Conservation (phyloP, 2,113 vertebrate species). For the Nothoprocta pentlandii region DNA sequence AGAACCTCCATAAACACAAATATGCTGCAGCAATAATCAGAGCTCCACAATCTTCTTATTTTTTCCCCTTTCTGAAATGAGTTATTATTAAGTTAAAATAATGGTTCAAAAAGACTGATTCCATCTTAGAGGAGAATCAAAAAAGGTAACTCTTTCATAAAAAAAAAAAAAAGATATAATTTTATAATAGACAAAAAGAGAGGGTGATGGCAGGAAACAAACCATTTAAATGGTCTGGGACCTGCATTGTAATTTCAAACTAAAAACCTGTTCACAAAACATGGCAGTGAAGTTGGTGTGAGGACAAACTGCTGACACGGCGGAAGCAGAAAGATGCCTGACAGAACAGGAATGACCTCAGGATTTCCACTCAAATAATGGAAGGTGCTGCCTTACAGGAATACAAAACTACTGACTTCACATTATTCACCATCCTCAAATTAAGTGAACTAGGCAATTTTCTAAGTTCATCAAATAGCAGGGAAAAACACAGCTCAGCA, state of each 20-base stretch:
- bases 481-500: not conserved
- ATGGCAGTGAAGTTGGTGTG: not conserved
- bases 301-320: conserved; percentile 23
- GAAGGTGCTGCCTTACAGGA: conserved; percentile 27
- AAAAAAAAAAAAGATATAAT: not conserved
- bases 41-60: not conserved
- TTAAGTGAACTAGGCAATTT: conserved; percentile 3
- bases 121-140: not conserved
- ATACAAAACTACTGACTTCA: conserved; percentile 44
- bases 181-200: not conserved
- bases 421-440: not conserved
- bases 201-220: not conserved
- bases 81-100: not conserved
- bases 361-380: conserved; percentile 1
- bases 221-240: not conserved
- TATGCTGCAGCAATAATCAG: not conserved
- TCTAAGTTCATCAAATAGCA: conserved; percentile 22
- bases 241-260: not conserved
- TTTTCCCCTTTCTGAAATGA: not conserved
- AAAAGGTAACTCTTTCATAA: not conserved
- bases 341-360: conserved; percentile 50
- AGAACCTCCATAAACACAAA: not conserved
- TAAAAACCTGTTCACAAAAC: conserved; percentile 25
- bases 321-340: not conserved
- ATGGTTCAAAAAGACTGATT: not conserved